Evolutionary conservation across 2,113 vertebrate species (phyloP).

Genomic region (Xerus inauris): DNA sequence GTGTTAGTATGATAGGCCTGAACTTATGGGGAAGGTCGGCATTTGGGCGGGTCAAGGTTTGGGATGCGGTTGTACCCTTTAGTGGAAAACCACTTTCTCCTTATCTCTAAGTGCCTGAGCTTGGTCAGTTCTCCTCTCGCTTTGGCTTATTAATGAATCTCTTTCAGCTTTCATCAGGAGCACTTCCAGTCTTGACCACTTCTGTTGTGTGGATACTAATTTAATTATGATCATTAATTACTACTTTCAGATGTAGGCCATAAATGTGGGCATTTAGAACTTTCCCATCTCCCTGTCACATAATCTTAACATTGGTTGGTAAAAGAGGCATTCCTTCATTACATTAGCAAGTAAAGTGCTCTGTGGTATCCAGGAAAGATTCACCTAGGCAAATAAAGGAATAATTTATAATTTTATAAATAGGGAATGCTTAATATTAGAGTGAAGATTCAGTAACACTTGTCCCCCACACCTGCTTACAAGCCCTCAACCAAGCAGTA

Average conservation of each 20-base stretch:
- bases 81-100: neutral
- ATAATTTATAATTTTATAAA: neutral
- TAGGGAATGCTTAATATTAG: neutral
- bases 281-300: neutral
- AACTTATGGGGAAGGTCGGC: neutral
- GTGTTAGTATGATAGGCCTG: neutral
- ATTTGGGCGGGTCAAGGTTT: neutral
- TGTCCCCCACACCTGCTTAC: neutral
- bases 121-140: neutral
- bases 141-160: slow-evolving; percentile 25
- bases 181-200: neutral
- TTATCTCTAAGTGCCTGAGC: neutral
- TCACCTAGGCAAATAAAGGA: neutral
- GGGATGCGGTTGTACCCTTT: neutral
- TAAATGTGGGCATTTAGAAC: neutral
- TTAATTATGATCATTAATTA: slow-evolving; percentile 11
- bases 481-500: neutral
- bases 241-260: neutral
- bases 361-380: neutral
- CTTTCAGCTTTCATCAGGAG: neutral
- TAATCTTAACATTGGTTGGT: neutral
- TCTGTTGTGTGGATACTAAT: neutral
- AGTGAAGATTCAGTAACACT: neutral
- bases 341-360: neutral
- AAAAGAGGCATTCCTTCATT: neutral